A percentile compares a stretch with the other conserved stretches of the same genome.
Evolutionary conservation across 2,888 invertebrate genomes (phyloP).

Genomic region (Chrysodeixis includens): DNA sequence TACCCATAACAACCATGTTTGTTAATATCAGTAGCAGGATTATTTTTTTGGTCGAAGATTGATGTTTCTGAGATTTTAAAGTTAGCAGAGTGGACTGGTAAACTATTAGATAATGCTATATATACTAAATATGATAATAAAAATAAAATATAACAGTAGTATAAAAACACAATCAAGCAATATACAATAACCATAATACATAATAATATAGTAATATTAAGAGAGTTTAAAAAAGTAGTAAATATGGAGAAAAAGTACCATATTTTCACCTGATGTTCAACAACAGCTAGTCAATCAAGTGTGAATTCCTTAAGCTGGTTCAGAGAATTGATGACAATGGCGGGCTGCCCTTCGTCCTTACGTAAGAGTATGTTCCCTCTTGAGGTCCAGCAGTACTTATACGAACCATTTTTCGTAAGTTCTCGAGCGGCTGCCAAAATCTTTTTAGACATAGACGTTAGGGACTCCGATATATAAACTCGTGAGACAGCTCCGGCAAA

Average conservation of each 20-base stretch:
- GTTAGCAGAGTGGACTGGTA: too few relatives aligned
- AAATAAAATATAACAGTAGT: background rate
- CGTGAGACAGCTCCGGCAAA: background rate
- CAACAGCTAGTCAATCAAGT: slow-evolving; percentile 9
- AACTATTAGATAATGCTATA: slow-evolving; percentile 1
- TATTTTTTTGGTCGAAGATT: slow-evolving; percentile 7
- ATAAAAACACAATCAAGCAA: slow-evolving; percentile 8
- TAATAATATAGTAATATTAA: background rate
- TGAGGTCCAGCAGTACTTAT: slow-evolving; percentile 20
- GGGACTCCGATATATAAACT: slow-evolving; percentile 6
- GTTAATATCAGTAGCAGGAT: background rate
- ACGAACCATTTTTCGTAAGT: slow-evolving; percentile 10
- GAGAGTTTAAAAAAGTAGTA: background rate
- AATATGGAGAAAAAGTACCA: slow-evolving; percentile 1
- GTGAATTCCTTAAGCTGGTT: slow-evolving; percentile 2
- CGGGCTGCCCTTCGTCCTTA: slow-evolving; percentile 15
- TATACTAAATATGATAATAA: background rate
- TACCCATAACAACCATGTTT: background rate
- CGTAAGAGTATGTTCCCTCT: slow-evolving; percentile 14
- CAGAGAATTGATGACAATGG: slow-evolving; percentile 15
- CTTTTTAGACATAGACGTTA: slow-evolving; percentile 5
- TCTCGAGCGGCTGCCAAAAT: slow-evolving; percentile 12
- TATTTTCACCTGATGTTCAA: background rate
- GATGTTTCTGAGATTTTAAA: background rate
- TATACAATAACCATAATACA: slow-evolving; percentile 3